Percentiles rank a stretch among this genome's conserved stretches.
Conservation (phyloP, 2,113 vertebrate species). For the Emberiza fucata region DNA sequence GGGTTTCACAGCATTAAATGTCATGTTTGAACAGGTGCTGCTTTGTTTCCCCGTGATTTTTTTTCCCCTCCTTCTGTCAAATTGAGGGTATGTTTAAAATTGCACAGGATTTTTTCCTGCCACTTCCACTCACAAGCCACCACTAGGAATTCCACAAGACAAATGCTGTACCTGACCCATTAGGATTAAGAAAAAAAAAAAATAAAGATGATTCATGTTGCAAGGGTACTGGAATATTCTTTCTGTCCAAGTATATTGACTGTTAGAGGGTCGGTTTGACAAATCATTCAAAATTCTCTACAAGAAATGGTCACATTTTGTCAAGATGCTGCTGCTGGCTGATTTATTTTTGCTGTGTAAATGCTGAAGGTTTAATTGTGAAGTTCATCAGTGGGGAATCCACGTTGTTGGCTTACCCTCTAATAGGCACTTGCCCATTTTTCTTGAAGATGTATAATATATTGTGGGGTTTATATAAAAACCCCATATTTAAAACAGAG, state of each 20-base stretch:
- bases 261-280: neutral
- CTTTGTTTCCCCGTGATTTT: neutral
- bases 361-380: neutral
- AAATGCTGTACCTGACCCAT: neutral
- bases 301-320: neutral
- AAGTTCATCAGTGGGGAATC: neutral
- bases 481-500: rapidly evolving
- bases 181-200: neutral
- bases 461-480: neutral
- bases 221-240: neutral
- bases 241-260: neutral
- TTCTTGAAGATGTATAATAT: neutral
- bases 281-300: neutral
- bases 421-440: neutral
- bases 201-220: neutral
- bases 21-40: neutral
- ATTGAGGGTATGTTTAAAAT: neutral
- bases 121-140: neutral
- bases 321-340: neutral
- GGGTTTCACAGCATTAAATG: neutral
- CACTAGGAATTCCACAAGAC: neutral
- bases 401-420: neutral
- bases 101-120: neutral
- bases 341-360: neutral
- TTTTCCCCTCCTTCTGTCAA: neutral